phyloP scores from a whole-genome alignment of 2,888 invertebrate species.

The Fragum fragum region DNA sequence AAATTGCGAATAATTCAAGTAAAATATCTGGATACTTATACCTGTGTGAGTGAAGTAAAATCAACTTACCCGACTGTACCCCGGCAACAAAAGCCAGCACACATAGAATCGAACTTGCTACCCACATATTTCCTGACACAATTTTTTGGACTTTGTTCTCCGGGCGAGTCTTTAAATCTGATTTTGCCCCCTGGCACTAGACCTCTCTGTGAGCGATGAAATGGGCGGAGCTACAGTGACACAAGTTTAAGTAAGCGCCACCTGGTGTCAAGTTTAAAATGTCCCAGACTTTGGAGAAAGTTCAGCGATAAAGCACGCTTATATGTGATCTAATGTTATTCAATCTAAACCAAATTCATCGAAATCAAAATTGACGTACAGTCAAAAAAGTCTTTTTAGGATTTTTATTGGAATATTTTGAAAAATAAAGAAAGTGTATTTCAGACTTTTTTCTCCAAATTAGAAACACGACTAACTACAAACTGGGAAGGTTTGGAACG shows the following conservation, averaged over 20 bases:
- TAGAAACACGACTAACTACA: too few species aligned
- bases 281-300: slow-evolving; percentile 22
- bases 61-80: slow-evolving; percentile 41
- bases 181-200: not conserved
- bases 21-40: too few species aligned
- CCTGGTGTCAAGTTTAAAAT: slow-evolving; percentile 35
- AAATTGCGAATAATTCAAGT: too few species aligned
- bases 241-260: slow-evolving; percentile 36
- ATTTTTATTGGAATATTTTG: too few species aligned
- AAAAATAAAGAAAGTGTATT: too few species aligned
- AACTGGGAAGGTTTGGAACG: too few species aligned
- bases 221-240: slow-evolving; percentile 20
- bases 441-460: too few species aligned
- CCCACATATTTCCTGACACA: slow-evolving; percentile 16
- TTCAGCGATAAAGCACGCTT: slow-evolving; percentile 49
- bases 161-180: not conserved
- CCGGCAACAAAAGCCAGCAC: slow-evolving; percentile 48
- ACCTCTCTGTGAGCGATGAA: not conserved
- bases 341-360: not conserved
- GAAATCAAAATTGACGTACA: too few species aligned
- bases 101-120: slow-evolving; percentile 34
- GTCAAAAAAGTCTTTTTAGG: too few species aligned
- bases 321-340: slow-evolving; percentile 5
- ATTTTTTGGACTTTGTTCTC: slow-evolving; percentile 8
- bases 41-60: too few species aligned